A percentile compares a stretch with the other conserved stretches of the same genome.
Conservation (phyloP, 2,113 vertebrate genomes). For the Chamaea fasciata region DNA sequence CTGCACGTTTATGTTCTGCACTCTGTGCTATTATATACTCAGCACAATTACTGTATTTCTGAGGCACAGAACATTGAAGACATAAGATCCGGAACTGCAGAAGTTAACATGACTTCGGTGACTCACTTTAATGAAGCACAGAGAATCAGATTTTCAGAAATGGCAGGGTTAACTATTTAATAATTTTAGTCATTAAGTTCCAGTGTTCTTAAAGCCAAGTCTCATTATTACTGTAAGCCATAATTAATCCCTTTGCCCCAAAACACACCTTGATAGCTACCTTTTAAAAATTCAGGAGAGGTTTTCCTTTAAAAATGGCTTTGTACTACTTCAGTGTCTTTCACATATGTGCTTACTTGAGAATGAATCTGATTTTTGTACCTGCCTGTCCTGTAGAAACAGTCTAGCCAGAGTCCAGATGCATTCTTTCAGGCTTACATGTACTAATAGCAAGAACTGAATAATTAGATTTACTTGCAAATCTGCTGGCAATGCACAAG, state of each 20-base stretch:
- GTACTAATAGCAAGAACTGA: not conserved
- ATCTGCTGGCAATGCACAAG: not conserved
- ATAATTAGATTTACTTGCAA: constrained; percentile 28
- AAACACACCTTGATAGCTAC: not conserved
- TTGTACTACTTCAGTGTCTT: not conserved
- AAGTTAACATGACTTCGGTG: not conserved
- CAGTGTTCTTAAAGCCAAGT: not conserved
- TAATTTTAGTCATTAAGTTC: not conserved
- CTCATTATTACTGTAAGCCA: not conserved
- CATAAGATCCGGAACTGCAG: not conserved
- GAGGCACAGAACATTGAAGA: not conserved
- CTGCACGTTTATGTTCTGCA: not conserved
- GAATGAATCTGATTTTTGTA: not conserved
- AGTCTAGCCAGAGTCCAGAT: not conserved
- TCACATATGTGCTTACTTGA: not conserved
- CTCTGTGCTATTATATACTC: not conserved
- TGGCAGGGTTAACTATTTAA: not conserved
- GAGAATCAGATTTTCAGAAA: not conserved
- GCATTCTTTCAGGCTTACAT: not conserved
- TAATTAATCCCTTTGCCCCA: not conserved
- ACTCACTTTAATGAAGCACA: not conserved
- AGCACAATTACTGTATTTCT: not conserved
- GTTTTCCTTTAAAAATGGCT: not conserved
- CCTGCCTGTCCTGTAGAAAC: not conserved
- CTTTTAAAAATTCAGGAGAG: not conserved